A percentile compares a stretch with the other conserved stretches of the same genome.
Evolutionary conservation across 2,888 invertebrate genomes (phyloP).

Genomic region (Drosophila falleni): DNA sequence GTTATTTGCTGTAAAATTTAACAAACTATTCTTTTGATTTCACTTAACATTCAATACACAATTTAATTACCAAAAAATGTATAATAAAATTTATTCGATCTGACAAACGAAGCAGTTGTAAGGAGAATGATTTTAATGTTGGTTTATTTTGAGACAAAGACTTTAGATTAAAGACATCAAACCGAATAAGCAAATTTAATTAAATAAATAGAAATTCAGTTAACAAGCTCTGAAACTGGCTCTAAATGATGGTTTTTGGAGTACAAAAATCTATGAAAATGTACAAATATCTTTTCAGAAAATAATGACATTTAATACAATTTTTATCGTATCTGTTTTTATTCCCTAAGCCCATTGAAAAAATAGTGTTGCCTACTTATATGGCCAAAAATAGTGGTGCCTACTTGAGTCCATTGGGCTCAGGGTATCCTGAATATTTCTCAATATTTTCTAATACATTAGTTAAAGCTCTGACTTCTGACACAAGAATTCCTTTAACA

Average conservation of each 20-base stretch:
- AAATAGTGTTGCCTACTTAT: too few relatives aligned
- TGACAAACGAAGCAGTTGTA: slow-evolving; percentile 1
- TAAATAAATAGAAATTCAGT: not conserved
- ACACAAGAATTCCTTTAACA: slow-evolving; percentile 2
- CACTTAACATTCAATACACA: slow-evolving; percentile 16
- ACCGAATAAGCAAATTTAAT: not conserved
- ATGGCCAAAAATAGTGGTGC: too few relatives aligned
- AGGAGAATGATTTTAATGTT: not conserved
- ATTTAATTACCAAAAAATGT: slow-evolving; percentile 48
- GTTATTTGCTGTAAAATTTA: not conserved
- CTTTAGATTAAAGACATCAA: not conserved
- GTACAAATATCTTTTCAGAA: too few relatives aligned
- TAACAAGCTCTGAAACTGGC: too few relatives aligned
- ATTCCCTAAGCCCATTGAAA: too few relatives aligned
- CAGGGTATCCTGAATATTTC: too few relatives aligned
- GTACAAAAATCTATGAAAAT: too few relatives aligned
- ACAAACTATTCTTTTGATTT: slow-evolving; percentile 16
- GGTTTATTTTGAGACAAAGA: not conserved
- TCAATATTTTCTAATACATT: not conserved
- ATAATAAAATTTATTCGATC: slow-evolving; percentile 53
- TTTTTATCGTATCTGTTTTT: too few relatives aligned
- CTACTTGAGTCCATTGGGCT: too few relatives aligned
- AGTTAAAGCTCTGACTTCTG: slow-evolving; percentile 7
- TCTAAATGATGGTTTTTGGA: too few relatives aligned
- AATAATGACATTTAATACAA: too few relatives aligned